Evolutionary conservation across 2,113 vertebrate genomes (phyloP).

Genomic region (Plecturocebus donacophilus): DNA sequence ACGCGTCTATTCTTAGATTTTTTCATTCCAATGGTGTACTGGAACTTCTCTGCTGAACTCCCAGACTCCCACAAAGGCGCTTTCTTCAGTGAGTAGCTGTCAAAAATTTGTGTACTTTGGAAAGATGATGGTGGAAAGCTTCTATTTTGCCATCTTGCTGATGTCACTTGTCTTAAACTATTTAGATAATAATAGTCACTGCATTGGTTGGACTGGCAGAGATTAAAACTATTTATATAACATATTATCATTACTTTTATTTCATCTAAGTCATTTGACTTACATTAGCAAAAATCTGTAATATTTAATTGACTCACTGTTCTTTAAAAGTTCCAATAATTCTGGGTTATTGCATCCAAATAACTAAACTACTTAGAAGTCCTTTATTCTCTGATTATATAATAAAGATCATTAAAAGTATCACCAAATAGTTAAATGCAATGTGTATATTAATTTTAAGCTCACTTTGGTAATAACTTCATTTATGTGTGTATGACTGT

Average conservation of each 20-base stretch:
- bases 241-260: background rate
- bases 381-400: background rate
- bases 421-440: background rate
- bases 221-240: background rate
- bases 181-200: background rate
- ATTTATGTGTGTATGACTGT: background rate
- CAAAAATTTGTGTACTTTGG: background rate
- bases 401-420: background rate
- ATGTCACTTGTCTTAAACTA: background rate
- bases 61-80: background rate
- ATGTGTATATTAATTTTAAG: background rate
- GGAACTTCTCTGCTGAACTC: background rate
- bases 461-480: background rate
- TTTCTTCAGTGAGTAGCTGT: background rate
- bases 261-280: background rate
- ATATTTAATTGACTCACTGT: background rate
- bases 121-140: background rate
- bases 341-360: background rate
- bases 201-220: background rate
- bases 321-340: background rate
- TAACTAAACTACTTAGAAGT: background rate
- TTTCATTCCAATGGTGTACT: rapidly evolving
- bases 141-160: background rate
- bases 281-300: background rate
- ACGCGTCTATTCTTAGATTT: background rate